phyloP scores from a whole-genome alignment of 2,113 vertebrate genomes.

The Emydura subglobosa region DNA sequence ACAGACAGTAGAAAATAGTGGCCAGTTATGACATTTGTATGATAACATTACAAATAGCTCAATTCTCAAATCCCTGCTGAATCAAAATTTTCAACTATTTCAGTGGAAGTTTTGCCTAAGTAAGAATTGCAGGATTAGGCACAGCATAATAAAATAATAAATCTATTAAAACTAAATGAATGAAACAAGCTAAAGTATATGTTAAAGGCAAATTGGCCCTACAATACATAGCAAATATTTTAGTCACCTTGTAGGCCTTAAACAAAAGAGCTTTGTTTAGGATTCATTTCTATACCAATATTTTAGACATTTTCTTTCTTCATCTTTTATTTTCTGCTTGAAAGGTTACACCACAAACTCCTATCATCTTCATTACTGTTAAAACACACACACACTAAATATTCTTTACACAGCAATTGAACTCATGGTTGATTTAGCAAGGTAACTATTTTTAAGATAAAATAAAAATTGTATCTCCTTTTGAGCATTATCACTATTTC shows the following conservation, averaged over 20 bases:
- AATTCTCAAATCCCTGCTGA: neutral
- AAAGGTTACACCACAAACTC: slow-evolving; percentile 26
- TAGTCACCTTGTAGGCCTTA: neutral
- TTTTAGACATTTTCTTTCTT: neutral
- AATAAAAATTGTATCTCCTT: slow-evolving; percentile 25
- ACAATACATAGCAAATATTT: neutral
- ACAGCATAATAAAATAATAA: neutral
- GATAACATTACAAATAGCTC: slow-evolving; percentile 8
- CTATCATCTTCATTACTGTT: neutral
- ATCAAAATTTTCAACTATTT: neutral
- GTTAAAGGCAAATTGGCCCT: neutral
- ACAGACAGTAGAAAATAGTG: neutral
- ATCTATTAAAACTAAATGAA: neutral
- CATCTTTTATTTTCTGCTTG: neutral
- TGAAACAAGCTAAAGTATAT: neutral
- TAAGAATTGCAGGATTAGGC: neutral
- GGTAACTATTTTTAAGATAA: neutral
- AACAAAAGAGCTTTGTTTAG: neutral
- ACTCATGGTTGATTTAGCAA: neutral
- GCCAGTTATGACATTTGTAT: neutral
- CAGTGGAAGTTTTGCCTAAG: neutral
- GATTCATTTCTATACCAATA: neutral
- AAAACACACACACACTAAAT: neutral
- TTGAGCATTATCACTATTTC: neutral
- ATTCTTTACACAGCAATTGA: neutral